These are phyloP conservation scores for Poecilia gillii DNA, from an alignment of 2,797 vertebrate genomes.

Conservation along the genomic window DNA sequence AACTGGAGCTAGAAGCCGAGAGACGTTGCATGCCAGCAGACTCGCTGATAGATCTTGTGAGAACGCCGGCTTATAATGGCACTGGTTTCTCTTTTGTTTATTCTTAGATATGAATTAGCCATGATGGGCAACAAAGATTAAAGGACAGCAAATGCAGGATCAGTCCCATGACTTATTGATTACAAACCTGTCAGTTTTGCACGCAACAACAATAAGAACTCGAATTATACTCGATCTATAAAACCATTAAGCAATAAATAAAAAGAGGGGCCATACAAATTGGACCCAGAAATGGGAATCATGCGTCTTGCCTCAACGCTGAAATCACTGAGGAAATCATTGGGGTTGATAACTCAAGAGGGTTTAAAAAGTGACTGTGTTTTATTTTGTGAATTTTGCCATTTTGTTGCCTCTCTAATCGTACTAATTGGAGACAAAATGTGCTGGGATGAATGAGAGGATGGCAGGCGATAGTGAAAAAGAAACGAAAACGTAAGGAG, in stretches of 20 bases:
- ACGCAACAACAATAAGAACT: background rate
- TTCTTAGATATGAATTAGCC: background rate
- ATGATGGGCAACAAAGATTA: background rate
- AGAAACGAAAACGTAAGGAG: constrained; percentile 38
- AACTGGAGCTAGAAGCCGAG: background rate
- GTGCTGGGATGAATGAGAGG: constrained; percentile 32
- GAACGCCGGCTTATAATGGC: background rate
- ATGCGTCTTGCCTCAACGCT: background rate
- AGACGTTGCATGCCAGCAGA: background rate
- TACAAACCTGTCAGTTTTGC: background rate
- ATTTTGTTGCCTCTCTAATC: constrained; percentile 38
- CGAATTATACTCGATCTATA: background rate
- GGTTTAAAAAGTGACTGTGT: background rate
- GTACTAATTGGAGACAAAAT: constrained; percentile 43
- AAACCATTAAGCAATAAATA: background rate
- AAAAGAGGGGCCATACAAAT: background rate
- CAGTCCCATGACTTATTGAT: background rate
- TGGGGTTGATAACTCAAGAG: background rate
- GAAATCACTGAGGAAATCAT: background rate
- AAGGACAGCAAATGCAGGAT: background rate
- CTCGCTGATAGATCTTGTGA: background rate
- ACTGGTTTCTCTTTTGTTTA: background rate
- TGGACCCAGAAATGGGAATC: background rate
- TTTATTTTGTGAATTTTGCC: constrained; percentile 19
- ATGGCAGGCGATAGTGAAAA: constrained; percentile 47